phyloP scores from a whole-genome alignment of 2,797 vertebrate species.

The Urocyon cinereoargenteus region DNA sequence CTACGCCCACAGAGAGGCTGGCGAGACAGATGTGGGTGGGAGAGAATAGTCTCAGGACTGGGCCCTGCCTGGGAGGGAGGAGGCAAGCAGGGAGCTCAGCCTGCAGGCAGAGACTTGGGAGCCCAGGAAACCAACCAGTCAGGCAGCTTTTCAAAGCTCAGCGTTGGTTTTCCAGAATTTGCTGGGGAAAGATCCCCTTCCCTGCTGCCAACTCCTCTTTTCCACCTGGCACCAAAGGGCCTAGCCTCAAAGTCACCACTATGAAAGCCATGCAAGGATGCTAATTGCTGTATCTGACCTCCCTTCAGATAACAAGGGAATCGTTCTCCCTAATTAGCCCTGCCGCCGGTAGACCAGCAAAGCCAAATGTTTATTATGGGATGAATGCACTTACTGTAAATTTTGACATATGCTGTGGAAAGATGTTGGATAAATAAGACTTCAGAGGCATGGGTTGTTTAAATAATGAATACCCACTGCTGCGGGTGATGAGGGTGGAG shows the following conservation, averaged over 20 bases:
- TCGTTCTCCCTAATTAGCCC: slow-evolving; percentile 86
- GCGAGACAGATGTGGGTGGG: background rate
- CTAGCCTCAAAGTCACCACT: slow-evolving; percentile 76
- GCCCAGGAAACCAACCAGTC: background rate
- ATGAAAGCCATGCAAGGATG: slow-evolving; percentile 75
- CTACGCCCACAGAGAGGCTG: background rate
- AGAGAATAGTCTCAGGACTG: background rate
- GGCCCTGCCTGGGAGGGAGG: background rate
- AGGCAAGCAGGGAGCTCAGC: background rate
- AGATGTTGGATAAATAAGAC: slow-evolving; percentile 85
- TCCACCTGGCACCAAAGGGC: slow-evolving; percentile 77
- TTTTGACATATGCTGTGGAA: slow-evolving; percentile 86
- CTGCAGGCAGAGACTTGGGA: background rate
- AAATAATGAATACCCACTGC: slow-evolving; percentile 85
- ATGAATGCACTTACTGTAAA: slow-evolving; percentile 85
- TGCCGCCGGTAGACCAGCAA: slow-evolving; percentile 81
- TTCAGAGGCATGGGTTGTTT: slow-evolving; percentile 84
- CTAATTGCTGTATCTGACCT: slow-evolving; percentile 86
- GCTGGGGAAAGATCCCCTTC: slow-evolving; percentile 49
- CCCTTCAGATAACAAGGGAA: slow-evolving; percentile 82
- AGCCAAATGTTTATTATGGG: slow-evolving; percentile 86
- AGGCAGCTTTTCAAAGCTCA: background rate
- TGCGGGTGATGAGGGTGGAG: slow-evolving; percentile 70
- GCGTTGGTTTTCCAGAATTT: slow-evolving; percentile 49
- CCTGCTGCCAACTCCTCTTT: slow-evolving; percentile 63